Evolutionary conservation across 2,797 vertebrate species (phyloP), one percentile per base, ranked within the genome.

Genomic region (Notamacropus eugenii): DNA sequence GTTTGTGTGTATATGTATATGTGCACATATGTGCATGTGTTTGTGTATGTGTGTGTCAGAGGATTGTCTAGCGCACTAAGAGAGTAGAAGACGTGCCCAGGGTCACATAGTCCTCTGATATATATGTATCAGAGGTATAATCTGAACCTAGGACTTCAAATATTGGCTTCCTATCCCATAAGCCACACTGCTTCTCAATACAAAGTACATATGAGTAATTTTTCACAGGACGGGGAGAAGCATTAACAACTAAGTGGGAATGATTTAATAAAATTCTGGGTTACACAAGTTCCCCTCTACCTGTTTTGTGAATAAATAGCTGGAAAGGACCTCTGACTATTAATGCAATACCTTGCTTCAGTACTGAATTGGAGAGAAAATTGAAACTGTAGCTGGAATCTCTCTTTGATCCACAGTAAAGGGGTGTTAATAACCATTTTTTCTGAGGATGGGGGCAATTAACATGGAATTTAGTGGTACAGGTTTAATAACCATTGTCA

Each of bases 401-500:
- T 92, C 50, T 58, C 95, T 94, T 57, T 95, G 95, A 97, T 62
- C 96, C 40, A 13, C n/a, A 92, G 95, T 56, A 50, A 90, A 56
- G 52, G 16, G 55, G 62, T 11, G 91, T 82, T 54, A 93, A 94
- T 52, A 40, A 90, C 54, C 57, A 0, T 0, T 0, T 50, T 50
- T 95, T 91, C 92, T 52, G 82, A 27, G 92, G 54, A 14, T 10
- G 52, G 1, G 31, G 82, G 58, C 55, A 90, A 93, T 92, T 54
- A 94, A 54, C 87, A 40, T 0, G 46, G 94, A 62, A 5, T 57
- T 52, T 16, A 22, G 90, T 11, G 12, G 46, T 22, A 6, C 9
- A 92, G 56, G 55, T 4, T 57, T 13, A 91, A 59, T 5, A 6
- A 92, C 55, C 54, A 0, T 50, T 59, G 58, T 93, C 94, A 46